Base-by-base conservation (phyloP, 2,797 vertebrate genomes). In the Lagocephalus sceleratus region DNA sequence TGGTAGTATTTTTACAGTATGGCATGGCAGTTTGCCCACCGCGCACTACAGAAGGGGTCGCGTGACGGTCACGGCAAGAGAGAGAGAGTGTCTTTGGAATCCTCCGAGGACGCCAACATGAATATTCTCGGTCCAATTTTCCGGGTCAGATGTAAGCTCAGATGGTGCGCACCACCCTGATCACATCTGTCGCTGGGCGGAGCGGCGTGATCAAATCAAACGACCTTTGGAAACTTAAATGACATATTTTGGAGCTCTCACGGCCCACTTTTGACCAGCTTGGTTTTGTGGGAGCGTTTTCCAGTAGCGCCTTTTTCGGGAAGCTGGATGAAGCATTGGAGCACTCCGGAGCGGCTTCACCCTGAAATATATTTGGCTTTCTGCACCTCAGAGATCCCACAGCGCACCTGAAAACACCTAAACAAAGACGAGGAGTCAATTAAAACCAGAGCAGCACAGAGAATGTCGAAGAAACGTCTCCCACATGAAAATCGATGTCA, bases 1-100 rank as follows among this genome's bases (percentile, higher is more conserved):
- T 91, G 91, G 87, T 87, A 88, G 84, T 84, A 67, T 86, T 90
- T 89, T 85, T 82, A 76, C 75, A 82, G 86, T 88, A 85, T 83
- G 88, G 75, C 81, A 67, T 84, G 86, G 89, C 87, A 71, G 75
- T 82, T 73, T 90, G 89, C 87, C 85, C 87, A 76, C 10, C 81
- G 82, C 83, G 79, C 80, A 80, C 78, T 78, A 74, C 77, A 63
- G 80, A 57, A 71, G 66, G 83, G 79, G 84, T 88, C 84, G 76
- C 71, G 62, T 82, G 79, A 84, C 78, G 84, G 88, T 88, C 85
- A 85, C 64, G 71, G 84, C 10, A 10, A 10, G 26, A 5, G 25
- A 25, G 82, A 81, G 60, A 68, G 71, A 71, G 75, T 56, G 66
- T 50, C 71, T 76, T 68, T 51, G 67, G 60, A 81, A 70, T 57